Conservation (phyloP, 2,797 vertebrate species). For the Oryzias dopingdopingensis region DNA sequence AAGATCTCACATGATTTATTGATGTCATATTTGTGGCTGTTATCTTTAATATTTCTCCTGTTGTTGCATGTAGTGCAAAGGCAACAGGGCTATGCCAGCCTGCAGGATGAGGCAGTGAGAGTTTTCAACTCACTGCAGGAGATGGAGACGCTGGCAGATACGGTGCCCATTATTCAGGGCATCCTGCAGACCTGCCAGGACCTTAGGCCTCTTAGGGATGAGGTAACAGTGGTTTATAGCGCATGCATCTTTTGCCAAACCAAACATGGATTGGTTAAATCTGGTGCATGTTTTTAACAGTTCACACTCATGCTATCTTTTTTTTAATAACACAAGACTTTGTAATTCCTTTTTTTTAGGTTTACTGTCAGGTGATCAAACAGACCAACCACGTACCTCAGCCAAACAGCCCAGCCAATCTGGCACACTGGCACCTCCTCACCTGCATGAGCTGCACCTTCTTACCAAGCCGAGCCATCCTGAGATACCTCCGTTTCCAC, state of each 20-base stretch:
- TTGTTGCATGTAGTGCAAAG: conserved; percentile 78
- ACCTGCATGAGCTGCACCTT: conserved; percentile 94
- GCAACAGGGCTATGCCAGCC: conserved; percentile 89
- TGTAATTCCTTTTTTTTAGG: conserved; percentile 46
- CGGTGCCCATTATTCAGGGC: conserved; percentile 91
- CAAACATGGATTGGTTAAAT: background rate
- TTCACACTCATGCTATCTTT: background rate
- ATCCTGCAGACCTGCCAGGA: conserved; percentile 94
- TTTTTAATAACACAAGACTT: background rate
- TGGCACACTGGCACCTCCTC: conserved; percentile 92
- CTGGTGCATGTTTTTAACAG: background rate
- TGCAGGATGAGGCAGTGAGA: conserved; percentile 92
- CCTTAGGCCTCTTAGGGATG: conserved; percentile 88
- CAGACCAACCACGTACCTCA: conserved; percentile 93
- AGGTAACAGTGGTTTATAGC: conserved; percentile 54
- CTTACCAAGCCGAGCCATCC: conserved; percentile 87
- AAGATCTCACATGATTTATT: no score
- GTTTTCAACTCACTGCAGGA: conserved; percentile 95
- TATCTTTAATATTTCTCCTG: no score
- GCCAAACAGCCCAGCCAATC: conserved; percentile 85
- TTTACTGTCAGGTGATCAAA: conserved; percentile 94
- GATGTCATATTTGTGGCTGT: no score
- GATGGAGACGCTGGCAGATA: conserved; percentile 89
- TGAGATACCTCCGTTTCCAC: conserved; percentile 92
- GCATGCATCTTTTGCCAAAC: background rate